Conservation (phyloP, 2,888 invertebrate species). For the Apotomis betuletana region DNA sequence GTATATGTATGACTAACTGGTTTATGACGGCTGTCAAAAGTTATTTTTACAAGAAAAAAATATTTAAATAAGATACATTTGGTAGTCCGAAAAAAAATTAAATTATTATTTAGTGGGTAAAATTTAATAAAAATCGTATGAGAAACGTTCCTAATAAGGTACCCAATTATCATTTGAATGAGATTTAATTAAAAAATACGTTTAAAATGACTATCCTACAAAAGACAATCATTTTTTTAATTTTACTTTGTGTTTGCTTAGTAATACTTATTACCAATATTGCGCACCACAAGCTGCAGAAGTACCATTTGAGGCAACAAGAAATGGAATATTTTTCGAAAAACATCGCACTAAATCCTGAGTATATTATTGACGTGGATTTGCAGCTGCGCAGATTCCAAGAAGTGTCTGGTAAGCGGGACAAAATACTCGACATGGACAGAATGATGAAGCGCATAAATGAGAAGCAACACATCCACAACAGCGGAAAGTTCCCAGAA, state of each 20-base stretch:
- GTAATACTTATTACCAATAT: conserved; percentile 14
- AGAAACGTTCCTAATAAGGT: neutral
- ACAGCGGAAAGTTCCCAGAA: conserved; percentile 42
- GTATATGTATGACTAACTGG: neutral
- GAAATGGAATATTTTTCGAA: conserved; percentile 3
- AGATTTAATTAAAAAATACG: neutral
- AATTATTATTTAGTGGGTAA: too few species aligned
- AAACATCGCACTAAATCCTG: neutral
- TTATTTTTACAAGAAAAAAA: neutral
- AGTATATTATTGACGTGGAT: neutral
- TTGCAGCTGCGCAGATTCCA: conserved; percentile 8
- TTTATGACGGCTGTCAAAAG: conserved; percentile 13
- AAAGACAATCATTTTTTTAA: conserved; percentile 7
- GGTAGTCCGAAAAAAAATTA: too few species aligned
- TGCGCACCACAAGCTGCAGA: neutral
- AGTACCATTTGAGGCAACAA: neutral
- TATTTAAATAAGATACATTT: too few species aligned
- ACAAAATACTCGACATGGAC: conserved; percentile 44
- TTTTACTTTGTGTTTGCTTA: conserved; percentile 2
- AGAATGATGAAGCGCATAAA: conserved; percentile 50
- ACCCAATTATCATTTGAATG: neutral
- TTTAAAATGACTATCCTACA: conserved; percentile 12
- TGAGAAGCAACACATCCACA: conserved; percentile 49
- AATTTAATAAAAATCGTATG: neutral
- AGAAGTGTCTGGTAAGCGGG: neutral